Base-by-base conservation (phyloP, 2,888 invertebrate genomes). In the Drosophila niveifrons region DNA sequence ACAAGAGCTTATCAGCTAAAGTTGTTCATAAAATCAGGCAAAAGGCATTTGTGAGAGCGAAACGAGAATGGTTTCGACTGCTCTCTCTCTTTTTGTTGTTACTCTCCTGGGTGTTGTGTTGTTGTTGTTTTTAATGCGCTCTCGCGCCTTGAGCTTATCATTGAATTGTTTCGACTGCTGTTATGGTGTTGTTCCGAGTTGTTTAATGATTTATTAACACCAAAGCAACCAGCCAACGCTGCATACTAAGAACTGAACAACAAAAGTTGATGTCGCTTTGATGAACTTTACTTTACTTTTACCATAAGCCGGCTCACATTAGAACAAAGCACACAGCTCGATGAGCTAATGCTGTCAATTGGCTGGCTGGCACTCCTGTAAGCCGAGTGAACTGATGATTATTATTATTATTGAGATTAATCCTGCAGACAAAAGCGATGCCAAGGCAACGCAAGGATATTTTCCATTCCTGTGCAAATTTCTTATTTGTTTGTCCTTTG, bases 101-200 rank as follows among this genome's bases (percentile, higher is more conserved):
- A 29, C 47, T 56, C 77, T 68, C 53, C 48, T 44, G 47, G 23
- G 23, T 23, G 23, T 23, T 23, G 23, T n/a, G n/a, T n/a, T 36
- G 36, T 36, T 36, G 36, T n/a, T 23, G 23, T 23, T 23, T 17
- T 41, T 47, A 61, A 34, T 58, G 51, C 29, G 52, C 36, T 66
- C 77, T 78, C 59, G 29, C 23, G 59, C 44, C 58, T 66, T 51
- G 43, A 57, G 78, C 68, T 78, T 65, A 78, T 78, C 74, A 55
- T 47, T 46, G 7, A 55, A 46, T 50, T 48, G 18, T 31, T 51
- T 17, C 17, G 59, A n/a, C 52, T 57, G 41, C 15, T 53, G 28
- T 11, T 34, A 34, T 34, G n/a, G 36, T 36, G 11, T 34, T 36
- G 34, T 36, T 29, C 43, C 8, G 15, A n/a, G 36, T 55, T 53